phyloP scores from a whole-genome alignment of 1,140 invertebrate species.

The Caenorhabditis elegans region DNA sequence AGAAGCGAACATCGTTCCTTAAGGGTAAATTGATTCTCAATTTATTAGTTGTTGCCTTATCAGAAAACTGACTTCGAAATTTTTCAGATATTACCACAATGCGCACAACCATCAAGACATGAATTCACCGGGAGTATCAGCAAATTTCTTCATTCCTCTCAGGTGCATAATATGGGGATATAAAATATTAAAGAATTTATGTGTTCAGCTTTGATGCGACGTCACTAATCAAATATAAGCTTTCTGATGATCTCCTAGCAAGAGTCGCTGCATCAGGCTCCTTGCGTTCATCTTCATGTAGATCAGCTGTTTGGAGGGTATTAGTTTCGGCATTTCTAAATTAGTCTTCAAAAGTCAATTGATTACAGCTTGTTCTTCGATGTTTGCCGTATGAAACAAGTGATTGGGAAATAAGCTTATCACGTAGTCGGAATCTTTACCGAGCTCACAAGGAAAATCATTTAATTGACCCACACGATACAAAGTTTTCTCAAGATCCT shows the following conservation, averaged over 20 bases:
- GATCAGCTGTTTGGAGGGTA: constrained; percentile 42
- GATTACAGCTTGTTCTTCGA: constrained; percentile 23
- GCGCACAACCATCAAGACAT: neutral
- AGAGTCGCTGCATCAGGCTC: constrained; percentile 7
- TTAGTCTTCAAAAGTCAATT: neutral
- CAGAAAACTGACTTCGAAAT: too few species aligned
- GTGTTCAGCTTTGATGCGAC: neutral
- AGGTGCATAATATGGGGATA: neutral
- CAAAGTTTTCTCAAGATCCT: neutral
- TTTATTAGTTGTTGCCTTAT: too few species aligned
- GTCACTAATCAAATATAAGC: constrained; percentile 6
- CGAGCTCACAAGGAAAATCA: neutral
- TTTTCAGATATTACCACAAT: neutral
- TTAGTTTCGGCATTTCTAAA: neutral
- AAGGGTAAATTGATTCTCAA: too few species aligned
- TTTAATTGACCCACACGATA: constrained; percentile 15
- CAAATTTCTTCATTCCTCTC: neutral
- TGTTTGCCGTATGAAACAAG: constrained; percentile 17
- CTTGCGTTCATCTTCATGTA: constrained; percentile 3
- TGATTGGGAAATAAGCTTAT: constrained; percentile 21
- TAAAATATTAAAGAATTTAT: neutral
- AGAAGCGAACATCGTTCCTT: too few species aligned
- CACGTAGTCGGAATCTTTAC: neutral
- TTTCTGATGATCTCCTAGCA: neutral
- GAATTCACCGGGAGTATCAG: neutral